Evolutionary conservation across 2,888 invertebrate genomes (phyloP), one percentile per base, ranked within the genome.

Genomic region (Odontocolon sp.): DNA sequence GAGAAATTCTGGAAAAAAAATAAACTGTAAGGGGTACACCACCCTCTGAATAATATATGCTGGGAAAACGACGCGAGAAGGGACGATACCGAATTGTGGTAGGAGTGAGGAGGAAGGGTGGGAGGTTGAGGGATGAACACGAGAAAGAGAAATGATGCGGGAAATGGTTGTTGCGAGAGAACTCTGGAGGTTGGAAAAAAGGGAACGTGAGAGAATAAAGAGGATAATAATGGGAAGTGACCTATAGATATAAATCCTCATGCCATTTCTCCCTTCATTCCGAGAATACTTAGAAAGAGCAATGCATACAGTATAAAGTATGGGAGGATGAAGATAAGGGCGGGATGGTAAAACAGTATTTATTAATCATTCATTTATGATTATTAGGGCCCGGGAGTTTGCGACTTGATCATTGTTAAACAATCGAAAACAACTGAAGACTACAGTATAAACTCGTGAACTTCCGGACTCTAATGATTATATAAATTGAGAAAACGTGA

Each of bases 91-190:
- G 64, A 33, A 33, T 18, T 28, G 42, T 31, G 21, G 40, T 18
- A 11, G n/a, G 38, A 38, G 47, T 31, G 47, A 21, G 57, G 23
- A 42, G 26, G 40, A 54, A 64, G 23, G 57, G n/a, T 54, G 11
- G 1, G 21, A n/a, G 21, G 21, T n/a, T 26, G 67, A 57, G 23
- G 18, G 47, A 23, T 47, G 63, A 64, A 28, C 59, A 64, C 45
- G 56, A 64, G 56, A 57, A 47, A 71, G 56, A 68, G 52, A 23
- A 50, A 72, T 57, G 54, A 64, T 57, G 31, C 21, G 50, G 36
- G 47, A 40, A 45, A 61, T 36, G 64, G 56, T 45, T 56, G 33
- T 36, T 45, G 33, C 18, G 47, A 18, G 33, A 64, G 31, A 54
- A 9, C 31, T 47, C 16, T 28, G 9, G 8, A 6, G 11, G 18